These are phyloP conservation scores for Ictalurus punctatus DNA, from an alignment of 2,113 vertebrate genomes.

Conservation along the genomic window DNA sequence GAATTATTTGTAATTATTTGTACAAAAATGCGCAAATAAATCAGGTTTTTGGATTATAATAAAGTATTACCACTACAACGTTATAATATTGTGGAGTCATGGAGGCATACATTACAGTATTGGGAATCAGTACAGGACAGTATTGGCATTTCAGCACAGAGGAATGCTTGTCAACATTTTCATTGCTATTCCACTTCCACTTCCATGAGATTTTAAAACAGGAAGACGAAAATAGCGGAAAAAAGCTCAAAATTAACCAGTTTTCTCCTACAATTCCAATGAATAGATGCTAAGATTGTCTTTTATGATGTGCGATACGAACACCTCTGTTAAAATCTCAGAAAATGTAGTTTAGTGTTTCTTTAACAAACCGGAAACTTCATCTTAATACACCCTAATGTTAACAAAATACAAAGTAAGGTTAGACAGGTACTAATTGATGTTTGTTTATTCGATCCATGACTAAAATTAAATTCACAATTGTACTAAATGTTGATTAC, in stretches of 20 bases:
- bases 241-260: too few species aligned
- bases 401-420: neutral
- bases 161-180: neutral
- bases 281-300: too few species aligned
- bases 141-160: neutral
- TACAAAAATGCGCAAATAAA: neutral
- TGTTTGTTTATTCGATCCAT: neutral
- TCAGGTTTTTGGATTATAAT: neutral
- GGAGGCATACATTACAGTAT: neutral
- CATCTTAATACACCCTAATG: neutral
- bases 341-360: too few species aligned
- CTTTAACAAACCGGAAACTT: too few species aligned
- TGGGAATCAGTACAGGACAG: neutral
- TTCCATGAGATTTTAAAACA: too few species aligned
- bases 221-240: too few species aligned
- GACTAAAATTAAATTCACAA: neutral
- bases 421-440: neutral
- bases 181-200: neutral
- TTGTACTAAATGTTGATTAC: neutral
- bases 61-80: neutral
- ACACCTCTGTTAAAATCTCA: too few species aligned
- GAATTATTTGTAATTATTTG: neutral
- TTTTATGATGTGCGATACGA: too few species aligned
- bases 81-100: neutral
- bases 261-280: too few species aligned